Percentiles rank a stretch among this genome's conserved stretches.
Evolutionary conservation across 2,797 vertebrate species (phyloP).

Genomic region (Pyrocephalus nanus): DNA sequence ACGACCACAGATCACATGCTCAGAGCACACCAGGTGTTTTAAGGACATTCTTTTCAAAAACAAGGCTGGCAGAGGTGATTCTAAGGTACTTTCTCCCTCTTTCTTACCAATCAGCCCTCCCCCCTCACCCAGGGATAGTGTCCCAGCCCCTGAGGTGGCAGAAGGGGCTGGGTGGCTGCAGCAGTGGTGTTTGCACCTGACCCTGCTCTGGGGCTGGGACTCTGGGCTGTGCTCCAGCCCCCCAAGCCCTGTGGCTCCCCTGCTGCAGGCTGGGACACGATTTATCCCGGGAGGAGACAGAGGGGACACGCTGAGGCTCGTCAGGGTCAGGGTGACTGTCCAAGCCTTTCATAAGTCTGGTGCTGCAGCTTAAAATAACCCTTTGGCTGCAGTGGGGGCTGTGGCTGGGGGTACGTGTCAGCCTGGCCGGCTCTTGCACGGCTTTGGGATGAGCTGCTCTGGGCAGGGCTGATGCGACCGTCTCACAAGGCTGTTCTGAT

Average conservation of each 20-base stretch:
- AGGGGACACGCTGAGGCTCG: background rate
- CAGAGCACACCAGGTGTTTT: background rate
- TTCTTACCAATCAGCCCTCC: background rate
- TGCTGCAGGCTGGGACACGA: background rate
- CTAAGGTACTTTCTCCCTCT: background rate
- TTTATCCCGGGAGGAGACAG: background rate
- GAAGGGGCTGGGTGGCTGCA: background rate
- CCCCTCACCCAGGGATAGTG: background rate
- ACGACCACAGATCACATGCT: background rate
- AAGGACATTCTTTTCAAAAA: background rate
- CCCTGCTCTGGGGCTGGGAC: background rate
- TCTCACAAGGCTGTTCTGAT: background rate
- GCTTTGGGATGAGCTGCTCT: background rate
- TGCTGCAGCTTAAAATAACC: background rate
- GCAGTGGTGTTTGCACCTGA: background rate
- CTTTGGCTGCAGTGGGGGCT: background rate
- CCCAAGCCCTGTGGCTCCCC: background rate
- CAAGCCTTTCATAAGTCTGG: background rate
- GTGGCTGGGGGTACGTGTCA: background rate
- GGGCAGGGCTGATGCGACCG: background rate
- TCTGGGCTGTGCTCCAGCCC: background rate
- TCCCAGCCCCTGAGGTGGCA: background rate
- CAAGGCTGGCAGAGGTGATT: background rate
- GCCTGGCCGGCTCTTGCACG: background rate
- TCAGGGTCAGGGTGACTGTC: background rate